Evolutionary conservation across 1,140 invertebrate genomes (phyloP).

Genomic region (Popillia japonica): DNA sequence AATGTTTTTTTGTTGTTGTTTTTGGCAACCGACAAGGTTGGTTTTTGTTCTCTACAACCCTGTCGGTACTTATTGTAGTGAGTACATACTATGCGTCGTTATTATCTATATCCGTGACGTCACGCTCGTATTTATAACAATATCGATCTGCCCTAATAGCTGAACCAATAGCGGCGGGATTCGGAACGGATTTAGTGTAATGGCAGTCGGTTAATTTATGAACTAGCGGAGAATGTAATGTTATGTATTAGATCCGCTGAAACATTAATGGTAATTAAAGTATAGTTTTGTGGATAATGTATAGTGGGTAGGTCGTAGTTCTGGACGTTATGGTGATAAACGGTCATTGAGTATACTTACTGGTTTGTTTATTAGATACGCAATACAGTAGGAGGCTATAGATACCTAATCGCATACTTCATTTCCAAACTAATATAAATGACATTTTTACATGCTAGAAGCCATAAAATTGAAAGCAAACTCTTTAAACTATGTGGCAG

Average conservation of each 20-base stretch:
- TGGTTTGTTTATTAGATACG: too few species aligned
- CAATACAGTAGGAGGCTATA: too few species aligned
- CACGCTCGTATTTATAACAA: slow-evolving; percentile 28
- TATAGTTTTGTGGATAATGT: not conserved
- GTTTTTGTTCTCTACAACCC: too few species aligned
- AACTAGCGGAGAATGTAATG: slow-evolving; percentile 23
- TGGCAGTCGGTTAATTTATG: slow-evolving; percentile 25
- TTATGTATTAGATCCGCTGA: slow-evolving; percentile 15
- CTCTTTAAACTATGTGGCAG: too few species aligned
- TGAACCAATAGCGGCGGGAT: slow-evolving; percentile 25
- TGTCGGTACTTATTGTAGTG: not conserved
- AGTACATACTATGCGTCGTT: not conserved
- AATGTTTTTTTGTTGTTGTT: not conserved
- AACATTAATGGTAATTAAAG: slow-evolving; percentile 38
- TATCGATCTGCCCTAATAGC: slow-evolving; percentile 35
- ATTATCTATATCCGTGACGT: slow-evolving; percentile 28
- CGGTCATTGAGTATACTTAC: too few species aligned
- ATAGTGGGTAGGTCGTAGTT: too few species aligned
- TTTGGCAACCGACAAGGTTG: too few species aligned
- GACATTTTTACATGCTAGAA: too few species aligned
- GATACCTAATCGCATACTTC: too few species aligned
- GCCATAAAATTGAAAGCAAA: too few species aligned
- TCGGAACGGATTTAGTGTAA: slow-evolving; percentile 24
- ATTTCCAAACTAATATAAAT: too few species aligned
- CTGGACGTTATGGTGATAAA: too few species aligned